Percentiles rank a stretch among this genome's conserved stretches.
These are phyloP conservation scores for Bothrops jararaca DNA, from an alignment of 2,113 vertebrate species.

Conservation along the genomic window DNA sequence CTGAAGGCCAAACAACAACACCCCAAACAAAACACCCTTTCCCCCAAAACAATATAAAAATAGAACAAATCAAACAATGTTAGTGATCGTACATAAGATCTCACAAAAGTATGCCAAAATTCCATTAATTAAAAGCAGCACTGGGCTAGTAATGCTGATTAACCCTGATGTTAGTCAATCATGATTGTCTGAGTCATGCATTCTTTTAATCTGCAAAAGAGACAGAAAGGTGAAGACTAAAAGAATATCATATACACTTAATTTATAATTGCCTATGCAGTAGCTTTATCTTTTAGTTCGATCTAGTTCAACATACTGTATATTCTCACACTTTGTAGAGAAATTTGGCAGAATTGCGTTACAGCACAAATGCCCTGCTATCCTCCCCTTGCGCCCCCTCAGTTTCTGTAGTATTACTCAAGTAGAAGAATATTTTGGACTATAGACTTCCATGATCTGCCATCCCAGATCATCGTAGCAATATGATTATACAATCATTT, in stretches of 20 bases:
- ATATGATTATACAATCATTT: not conserved
- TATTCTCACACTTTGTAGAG: not conserved
- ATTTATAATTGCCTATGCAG: not conserved
- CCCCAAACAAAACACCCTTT: not conserved
- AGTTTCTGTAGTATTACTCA: not conserved
- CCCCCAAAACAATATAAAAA: not conserved
- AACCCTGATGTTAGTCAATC: not conserved
- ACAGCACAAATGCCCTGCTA: not conserved
- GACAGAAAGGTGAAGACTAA: not conserved
- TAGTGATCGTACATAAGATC: not conserved
- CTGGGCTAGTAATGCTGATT: not conserved
- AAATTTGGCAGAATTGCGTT: not conserved
- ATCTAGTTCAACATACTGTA: not conserved
- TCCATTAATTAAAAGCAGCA: not conserved
- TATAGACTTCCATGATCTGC: not conserved
- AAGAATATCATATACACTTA: not conserved
- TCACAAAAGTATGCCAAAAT: not conserved
- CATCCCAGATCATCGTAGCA: slow-evolving; percentile 3
- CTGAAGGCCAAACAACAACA: not conserved
- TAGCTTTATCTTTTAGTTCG: not conserved
- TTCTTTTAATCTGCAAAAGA: not conserved
- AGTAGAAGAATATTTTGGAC: not conserved
- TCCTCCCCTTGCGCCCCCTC: too few species aligned
- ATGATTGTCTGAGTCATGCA: not conserved
- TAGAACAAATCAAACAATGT: not conserved